Conservation (phyloP, 1,140 invertebrate genomes). For the Drosophila trapezifrons region DNA sequence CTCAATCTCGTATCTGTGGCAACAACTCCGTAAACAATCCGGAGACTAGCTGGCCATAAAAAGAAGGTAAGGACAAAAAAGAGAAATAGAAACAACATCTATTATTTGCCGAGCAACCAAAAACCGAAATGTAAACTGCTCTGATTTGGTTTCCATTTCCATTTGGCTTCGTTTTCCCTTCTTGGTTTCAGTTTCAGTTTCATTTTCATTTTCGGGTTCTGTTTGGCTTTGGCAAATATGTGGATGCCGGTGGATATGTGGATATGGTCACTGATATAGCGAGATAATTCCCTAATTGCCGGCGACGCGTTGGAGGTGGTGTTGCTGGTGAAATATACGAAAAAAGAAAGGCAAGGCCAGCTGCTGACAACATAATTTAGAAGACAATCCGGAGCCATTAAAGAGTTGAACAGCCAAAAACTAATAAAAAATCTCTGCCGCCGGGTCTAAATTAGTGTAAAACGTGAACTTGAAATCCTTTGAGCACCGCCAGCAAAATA, state of each 20-base stretch:
- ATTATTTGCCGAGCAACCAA: conserved; percentile 71
- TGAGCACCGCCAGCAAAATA: conserved; percentile 76
- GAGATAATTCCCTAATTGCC: conserved; percentile 60
- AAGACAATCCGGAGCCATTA: conserved; percentile 60
- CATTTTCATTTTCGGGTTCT: conserved; percentile 37
- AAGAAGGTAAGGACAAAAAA: conserved; percentile 26
- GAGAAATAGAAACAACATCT: conserved; percentile 46
- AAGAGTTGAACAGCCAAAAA: conserved; percentile 61
- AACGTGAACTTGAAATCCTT: conserved; percentile 80
- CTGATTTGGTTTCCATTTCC: conserved; percentile 60
- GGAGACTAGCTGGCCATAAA: conserved; percentile 60
- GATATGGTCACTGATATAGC: conserved; percentile 34
- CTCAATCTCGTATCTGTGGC: conserved; percentile 59
- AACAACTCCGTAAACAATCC: conserved; percentile 67
- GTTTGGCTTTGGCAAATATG: conserved; percentile 49
- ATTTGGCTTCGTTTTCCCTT: conserved; percentile 34
- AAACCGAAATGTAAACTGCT: conserved; percentile 73
- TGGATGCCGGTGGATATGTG: conserved; percentile 36
- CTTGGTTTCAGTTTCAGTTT: conserved; percentile 21
- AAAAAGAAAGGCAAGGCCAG: conserved; percentile 30
- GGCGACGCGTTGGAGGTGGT: conserved; percentile 7
- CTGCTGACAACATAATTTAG: conserved; percentile 76
- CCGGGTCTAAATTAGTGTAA: conserved; percentile 69
- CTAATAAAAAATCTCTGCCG: conserved; percentile 49
- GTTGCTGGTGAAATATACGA: conserved; percentile 46